These are phyloP conservation scores for Himalopsyche anomala DNA, from an alignment of 2,888 invertebrate species.

Conservation along the genomic window DNA sequence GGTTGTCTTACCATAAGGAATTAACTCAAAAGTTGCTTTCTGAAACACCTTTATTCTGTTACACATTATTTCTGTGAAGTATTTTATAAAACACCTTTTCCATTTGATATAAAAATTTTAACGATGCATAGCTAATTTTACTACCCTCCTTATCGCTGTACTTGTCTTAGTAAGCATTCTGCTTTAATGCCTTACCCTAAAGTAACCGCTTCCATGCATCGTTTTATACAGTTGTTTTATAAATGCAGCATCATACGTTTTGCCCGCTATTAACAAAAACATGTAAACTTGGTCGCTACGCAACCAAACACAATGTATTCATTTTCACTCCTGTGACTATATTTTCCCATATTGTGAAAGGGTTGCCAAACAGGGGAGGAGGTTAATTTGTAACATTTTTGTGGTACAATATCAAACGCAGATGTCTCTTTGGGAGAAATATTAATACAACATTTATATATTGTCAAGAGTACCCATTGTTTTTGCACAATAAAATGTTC, in stretches of 20 bases:
- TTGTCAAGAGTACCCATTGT: no score
- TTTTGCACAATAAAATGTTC: no score
- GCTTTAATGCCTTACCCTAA: neutral
- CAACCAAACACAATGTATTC: slow-evolving; percentile 3
- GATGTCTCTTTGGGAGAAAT: neutral
- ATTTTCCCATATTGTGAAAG: neutral
- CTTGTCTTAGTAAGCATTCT: neutral
- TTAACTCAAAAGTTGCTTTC: no score
- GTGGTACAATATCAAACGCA: neutral
- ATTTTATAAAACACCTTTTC: no score
- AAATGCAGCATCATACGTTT: slow-evolving; percentile 17
- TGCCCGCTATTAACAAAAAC: neutral
- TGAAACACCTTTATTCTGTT: no score
- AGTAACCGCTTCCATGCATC: neutral
- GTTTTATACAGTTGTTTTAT: slow-evolving; percentile 3
- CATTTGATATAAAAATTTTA: no score
- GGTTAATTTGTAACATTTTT: slow-evolving; percentile 22
- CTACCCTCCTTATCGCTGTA: no score
- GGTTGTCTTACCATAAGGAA: no score
- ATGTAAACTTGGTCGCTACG: slow-evolving; percentile 7
- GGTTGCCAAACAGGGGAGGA: neutral
- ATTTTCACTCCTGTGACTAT: slow-evolving; percentile 10
- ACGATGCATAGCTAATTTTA: no score
- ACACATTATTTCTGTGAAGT: no score
- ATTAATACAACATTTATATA: neutral